Evolutionary conservation across 1,140 invertebrate genomes (phyloP).

Genomic region (Nasonia giraulti): DNA sequence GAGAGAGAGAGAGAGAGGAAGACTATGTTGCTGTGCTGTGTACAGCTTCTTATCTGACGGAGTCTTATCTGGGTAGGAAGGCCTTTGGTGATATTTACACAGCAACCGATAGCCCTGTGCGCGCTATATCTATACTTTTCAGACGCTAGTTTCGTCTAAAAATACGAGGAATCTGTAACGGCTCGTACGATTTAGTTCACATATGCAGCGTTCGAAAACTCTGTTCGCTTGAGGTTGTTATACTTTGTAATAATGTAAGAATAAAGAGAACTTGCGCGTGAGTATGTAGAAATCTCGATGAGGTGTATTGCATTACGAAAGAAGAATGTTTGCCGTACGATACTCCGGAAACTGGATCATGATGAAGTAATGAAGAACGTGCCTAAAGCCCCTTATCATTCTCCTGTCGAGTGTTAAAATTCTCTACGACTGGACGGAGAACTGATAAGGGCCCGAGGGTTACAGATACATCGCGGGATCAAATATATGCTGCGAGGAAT

Average conservation of each 20-base stretch:
- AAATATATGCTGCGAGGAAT: background rate
- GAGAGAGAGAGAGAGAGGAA: no score
- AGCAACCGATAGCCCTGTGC: constrained; percentile 49
- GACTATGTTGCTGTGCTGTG: background rate
- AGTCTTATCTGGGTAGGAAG: constrained; percentile 61
- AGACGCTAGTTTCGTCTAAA: background rate
- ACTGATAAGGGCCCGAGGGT: constrained; percentile 84
- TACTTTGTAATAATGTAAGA: no score
- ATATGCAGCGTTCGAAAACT: background rate
- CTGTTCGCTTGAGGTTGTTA: background rate
- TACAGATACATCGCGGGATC: constrained; percentile 71
- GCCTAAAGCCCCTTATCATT: constrained; percentile 82
- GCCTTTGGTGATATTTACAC: constrained; percentile 60
- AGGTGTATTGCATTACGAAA: no score
- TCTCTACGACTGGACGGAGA: constrained; percentile 82
- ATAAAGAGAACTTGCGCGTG: no score
- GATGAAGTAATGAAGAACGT: constrained; percentile 58
- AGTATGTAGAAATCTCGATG: no score
- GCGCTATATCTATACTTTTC: background rate
- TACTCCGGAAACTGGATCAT: background rate
- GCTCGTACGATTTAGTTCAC: background rate
- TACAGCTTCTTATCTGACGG: constrained; percentile 53
- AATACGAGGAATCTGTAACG: background rate
- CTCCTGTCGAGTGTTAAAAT: constrained; percentile 80
- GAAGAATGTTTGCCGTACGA: no score